Conservation (phyloP, 2,888 invertebrate species). For the Ischnura elegans region DNA sequence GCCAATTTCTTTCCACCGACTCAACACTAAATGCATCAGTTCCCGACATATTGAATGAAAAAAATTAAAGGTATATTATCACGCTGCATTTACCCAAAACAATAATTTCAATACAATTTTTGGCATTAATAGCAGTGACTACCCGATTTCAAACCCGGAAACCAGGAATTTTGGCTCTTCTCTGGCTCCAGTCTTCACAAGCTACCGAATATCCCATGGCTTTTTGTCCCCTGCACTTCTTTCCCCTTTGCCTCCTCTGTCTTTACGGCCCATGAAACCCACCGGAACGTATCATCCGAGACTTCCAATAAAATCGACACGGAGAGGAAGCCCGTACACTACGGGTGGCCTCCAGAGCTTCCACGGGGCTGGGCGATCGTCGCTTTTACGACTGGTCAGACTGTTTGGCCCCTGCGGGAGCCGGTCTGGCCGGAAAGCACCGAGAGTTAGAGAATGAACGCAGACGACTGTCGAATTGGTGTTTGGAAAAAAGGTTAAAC, state of each 20-base stretch:
- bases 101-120: no score
- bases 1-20: no score
- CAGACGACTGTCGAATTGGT: not conserved
- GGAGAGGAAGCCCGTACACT: not conserved
- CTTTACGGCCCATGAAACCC: constrained; percentile 43
- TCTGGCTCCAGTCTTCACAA: not conserved
- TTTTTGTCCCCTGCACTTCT: not conserved
- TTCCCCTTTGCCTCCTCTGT: not conserved
- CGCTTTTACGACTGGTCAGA: constrained; percentile 32
- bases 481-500: not conserved
- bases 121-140: no score
- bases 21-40: no score
- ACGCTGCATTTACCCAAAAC: no score
- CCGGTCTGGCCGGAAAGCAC: not conserved
- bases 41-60: no score
- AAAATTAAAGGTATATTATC: no score
- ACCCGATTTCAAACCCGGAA: no score
- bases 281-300: not conserved
- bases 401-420: not conserved
- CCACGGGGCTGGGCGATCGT: not conserved
- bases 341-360: not conserved
- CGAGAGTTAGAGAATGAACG: not conserved
- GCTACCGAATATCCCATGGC: not conserved
- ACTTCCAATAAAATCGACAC: constrained; percentile 30
- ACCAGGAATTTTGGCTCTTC: no score